phyloP scores from a whole-genome alignment of 2,888 invertebrate species.

The Rugalucina vietnamica region DNA sequence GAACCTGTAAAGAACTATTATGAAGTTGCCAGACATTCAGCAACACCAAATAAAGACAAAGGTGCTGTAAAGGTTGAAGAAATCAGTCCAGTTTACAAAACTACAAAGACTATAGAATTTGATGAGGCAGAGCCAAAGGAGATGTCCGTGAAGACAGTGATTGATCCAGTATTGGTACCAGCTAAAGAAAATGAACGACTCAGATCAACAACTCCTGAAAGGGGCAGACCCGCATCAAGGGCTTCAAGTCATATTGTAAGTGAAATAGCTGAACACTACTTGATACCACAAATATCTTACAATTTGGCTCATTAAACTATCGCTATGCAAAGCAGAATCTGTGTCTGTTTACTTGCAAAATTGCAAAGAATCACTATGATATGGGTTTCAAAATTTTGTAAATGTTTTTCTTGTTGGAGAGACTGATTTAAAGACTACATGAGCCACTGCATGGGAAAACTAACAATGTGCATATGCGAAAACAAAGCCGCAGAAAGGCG shows the following conservation, averaged over 20 bases:
- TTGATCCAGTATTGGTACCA: constrained; percentile 57
- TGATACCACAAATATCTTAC: neutral
- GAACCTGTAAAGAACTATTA: constrained; percentile 69
- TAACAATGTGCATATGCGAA: too few relatives aligned
- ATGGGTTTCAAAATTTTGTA: too few relatives aligned
- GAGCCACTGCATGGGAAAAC: too few relatives aligned
- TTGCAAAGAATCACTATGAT: too few relatives aligned
- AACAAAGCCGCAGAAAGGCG: too few relatives aligned
- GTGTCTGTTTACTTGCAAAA: too few relatives aligned
- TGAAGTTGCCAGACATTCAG: constrained; percentile 64
- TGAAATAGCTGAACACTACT: neutral
- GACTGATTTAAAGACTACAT: too few relatives aligned
- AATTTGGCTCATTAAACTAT: too few relatives aligned
- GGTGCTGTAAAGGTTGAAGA: neutral
- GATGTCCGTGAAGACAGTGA: constrained; percentile 58
- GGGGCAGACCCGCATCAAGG: constrained; percentile 44
- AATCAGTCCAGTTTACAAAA: constrained; percentile 53
- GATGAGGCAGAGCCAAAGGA: constrained; percentile 66
- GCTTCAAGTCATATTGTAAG: constrained; percentile 66
- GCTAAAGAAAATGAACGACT: constrained; percentile 53
- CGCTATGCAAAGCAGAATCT: too few relatives aligned
- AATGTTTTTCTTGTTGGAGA: too few relatives aligned
- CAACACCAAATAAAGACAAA: constrained; percentile 35
- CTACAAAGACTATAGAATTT: constrained; percentile 68
- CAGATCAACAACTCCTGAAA: constrained; percentile 40